phyloP scores from a whole-genome alignment of 2,113 vertebrate species.

The Vulpes ferrilata region DNA sequence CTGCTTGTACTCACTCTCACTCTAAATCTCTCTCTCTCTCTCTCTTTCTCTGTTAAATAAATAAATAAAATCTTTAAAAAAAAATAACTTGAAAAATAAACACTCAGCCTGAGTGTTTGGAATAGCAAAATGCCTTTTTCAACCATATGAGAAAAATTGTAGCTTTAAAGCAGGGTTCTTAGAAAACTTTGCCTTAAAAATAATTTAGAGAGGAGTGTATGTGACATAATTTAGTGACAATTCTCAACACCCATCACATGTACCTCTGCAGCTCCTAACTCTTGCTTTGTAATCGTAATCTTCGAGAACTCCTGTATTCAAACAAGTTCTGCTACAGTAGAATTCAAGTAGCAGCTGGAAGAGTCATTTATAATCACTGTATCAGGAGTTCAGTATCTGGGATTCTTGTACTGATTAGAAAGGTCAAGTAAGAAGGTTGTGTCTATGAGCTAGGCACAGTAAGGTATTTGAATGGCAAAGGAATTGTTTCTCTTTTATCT shows the following conservation, averaged over 20 bases:
- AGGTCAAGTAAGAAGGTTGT: conserved; percentile 53
- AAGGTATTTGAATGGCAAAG: conserved; percentile 62
- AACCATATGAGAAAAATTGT: background rate
- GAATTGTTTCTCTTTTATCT: conserved; percentile 82
- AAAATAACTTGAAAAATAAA: background rate
- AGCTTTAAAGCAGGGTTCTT: background rate
- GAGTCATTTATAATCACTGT: background rate
- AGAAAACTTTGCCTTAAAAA: background rate
- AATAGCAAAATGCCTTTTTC: background rate
- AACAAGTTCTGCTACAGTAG: background rate
- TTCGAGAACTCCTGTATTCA: background rate
- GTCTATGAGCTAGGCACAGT: conserved; percentile 47
- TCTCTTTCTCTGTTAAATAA: background rate
- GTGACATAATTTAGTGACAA: background rate
- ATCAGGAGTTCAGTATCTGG: background rate
- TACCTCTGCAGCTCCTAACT: conserved; percentile 14
- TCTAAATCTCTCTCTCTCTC: background rate
- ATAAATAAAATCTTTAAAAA: background rate
- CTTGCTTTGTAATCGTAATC: background rate
- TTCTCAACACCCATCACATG: background rate
- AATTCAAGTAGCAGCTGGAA: background rate
- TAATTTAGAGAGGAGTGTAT: conserved; percentile 13
- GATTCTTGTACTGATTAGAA: background rate
- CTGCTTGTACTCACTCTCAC: background rate
- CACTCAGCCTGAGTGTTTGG: background rate